Percentiles rank a stretch among this genome's conserved stretches.
phyloP scores from a whole-genome alignment of 2,888 invertebrate species.

The Spodoptera littoralis region DNA sequence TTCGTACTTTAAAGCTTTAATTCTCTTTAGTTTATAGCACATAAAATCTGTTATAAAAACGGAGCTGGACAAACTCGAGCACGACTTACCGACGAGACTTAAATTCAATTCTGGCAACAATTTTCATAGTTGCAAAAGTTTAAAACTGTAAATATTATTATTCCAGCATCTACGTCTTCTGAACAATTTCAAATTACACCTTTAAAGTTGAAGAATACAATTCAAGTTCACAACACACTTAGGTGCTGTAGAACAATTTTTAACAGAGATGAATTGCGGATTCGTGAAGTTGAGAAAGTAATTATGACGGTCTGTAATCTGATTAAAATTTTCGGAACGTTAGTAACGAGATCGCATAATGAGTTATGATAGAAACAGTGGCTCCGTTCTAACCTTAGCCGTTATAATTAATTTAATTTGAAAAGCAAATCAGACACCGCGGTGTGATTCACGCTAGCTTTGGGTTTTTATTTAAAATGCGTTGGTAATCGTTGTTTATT shows the following conservation, averaged over 20 bases:
- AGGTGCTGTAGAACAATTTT: conserved; percentile 66
- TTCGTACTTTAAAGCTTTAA: conserved; percentile 36
- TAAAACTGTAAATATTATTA: conserved; percentile 76
- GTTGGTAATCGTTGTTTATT: background rate
- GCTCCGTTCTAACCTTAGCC: conserved; percentile 24
- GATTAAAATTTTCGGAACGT: conserved; percentile 61
- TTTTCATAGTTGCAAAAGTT: conserved; percentile 81
- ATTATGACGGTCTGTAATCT: conserved; percentile 68
- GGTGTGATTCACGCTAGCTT: conserved; percentile 12
- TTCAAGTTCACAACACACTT: conserved; percentile 72
- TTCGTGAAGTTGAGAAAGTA: conserved; percentile 68
- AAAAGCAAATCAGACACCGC: conserved; percentile 31
- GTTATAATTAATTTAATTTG: conserved; percentile 42
- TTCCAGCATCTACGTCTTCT: conserved; percentile 65
- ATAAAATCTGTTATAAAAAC: conserved; percentile 46
- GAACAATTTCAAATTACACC: conserved; percentile 74
- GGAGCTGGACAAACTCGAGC: conserved; percentile 43
- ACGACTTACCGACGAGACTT: conserved; percentile 64
- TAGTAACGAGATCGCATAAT: conserved; percentile 57
- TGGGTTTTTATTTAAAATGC: conserved; percentile 6
- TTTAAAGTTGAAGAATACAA: conserved; percentile 70
- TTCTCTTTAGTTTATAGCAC: conserved; percentile 39
- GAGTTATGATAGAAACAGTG: conserved; percentile 50
- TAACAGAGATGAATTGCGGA: conserved; percentile 65
- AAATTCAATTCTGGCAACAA: conserved; percentile 79